Base-by-base conservation (phyloP, 2,113 vertebrate genomes). In the Dromaius novaehollandiae region DNA sequence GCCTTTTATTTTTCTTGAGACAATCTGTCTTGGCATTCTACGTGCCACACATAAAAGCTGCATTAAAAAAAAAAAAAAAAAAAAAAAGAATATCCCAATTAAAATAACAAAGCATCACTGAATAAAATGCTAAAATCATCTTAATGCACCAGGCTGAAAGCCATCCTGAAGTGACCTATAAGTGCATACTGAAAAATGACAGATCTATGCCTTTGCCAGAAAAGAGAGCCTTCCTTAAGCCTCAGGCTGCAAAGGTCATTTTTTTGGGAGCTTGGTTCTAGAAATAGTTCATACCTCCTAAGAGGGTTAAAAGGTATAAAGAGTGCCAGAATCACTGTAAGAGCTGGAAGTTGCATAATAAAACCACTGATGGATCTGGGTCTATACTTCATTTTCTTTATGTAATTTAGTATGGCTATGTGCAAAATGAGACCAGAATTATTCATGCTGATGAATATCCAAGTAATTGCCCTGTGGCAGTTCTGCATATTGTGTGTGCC, bases 81-180 rank as follows among this genome's bases (percentile, higher is more conserved):
- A 53, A 66, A 51, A 28, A 69, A 66, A 91, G 46, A 91, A 65
- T 61, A 83, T 58, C 56, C 80, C 55, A 85, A 34, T 88, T 95
- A 76, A 95, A 94, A 95, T 93, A 93, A 91, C 53, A 94, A 93
- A 92, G 34, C 66, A 69, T 85, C 82, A 74, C 71, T 80, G 82
- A 93, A 88, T 74, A 93, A 86, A 90, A 83, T 40, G 63, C 34
- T 91, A 97, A 94, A 91, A 86, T 75, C 5, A 75, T 73, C 74
- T 51, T 77, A 95, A 90, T 88, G n/a, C 24, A 89, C 48, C 20
- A 65, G 40, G 17, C n/a, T 91, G 89, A 95, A 95, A 90, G 46
- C 53, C 34, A 95, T 88, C 81, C 53, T 83, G 78, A 94, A 80
- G 66, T 89, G 71, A 94, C 77, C 24, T 36, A 26, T 38, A 40